These are phyloP conservation scores for Apodemus sylvaticus DNA, from an alignment of 2,113 vertebrate species.

Conservation along the genomic window DNA sequence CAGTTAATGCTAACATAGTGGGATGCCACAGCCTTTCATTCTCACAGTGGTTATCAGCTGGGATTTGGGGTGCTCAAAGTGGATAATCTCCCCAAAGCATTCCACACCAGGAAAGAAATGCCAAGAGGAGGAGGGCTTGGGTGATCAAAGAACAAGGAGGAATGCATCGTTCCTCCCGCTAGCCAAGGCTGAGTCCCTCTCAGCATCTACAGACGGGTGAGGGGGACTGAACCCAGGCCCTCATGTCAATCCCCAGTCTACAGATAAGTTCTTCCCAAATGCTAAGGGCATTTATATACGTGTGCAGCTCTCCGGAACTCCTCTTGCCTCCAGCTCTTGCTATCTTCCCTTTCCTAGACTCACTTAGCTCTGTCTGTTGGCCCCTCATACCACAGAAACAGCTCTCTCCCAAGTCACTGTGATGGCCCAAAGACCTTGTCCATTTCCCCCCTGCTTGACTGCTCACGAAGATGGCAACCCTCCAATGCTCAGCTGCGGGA, in stretches of 20 bases:
- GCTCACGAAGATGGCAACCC: not conserved
- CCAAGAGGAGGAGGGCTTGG: not conserved
- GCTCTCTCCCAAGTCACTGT: not conserved
- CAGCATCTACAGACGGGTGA: not conserved
- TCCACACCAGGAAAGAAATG: not conserved
- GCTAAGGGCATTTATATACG: not conserved
- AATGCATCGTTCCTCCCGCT: not conserved
- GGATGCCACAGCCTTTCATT: not conserved
- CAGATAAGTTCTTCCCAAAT: constrained; percentile 26
- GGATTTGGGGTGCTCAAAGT: not conserved
- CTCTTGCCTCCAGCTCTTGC: not conserved
- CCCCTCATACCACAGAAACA: not conserved
- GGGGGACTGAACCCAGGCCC: not conserved
- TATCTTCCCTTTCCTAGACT: not conserved
- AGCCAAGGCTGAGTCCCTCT: not conserved
- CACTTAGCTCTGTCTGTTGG: not conserved
- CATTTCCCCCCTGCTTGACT: not conserved
- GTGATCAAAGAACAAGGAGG: not conserved
- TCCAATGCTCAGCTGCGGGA: not conserved
- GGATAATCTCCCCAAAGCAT: not conserved
- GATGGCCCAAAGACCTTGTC: not conserved
- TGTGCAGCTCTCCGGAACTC: not conserved
- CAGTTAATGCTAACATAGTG: not conserved
- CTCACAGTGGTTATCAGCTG: not conserved
- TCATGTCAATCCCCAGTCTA: not conserved